Evolutionary conservation across 2,888 invertebrate genomes (phyloP).

Genomic region (Hypselothyrea guttata): DNA sequence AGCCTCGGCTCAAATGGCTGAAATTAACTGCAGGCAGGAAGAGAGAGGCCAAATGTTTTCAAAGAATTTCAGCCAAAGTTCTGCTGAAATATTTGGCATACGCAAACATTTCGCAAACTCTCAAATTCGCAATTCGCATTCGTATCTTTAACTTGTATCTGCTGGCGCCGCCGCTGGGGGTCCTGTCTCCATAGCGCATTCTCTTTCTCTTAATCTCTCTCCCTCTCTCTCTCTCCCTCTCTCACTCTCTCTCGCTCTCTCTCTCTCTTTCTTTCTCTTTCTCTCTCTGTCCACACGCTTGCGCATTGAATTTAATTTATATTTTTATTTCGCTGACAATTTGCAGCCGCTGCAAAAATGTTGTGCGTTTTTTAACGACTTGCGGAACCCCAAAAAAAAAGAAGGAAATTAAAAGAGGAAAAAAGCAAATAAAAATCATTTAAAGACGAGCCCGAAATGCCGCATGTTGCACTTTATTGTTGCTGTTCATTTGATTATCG

Average conservation of each 20-base stretch:
- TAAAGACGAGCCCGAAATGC: slow-evolving; percentile 27
- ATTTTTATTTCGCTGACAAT: slow-evolving; percentile 71
- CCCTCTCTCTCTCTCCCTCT: slow-evolving; percentile 16
- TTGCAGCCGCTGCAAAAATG: slow-evolving; percentile 64
- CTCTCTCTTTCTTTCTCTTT: slow-evolving; percentile 23
- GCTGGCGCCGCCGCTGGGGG: slow-evolving; percentile 76
- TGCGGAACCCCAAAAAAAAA: slow-evolving; percentile 29
- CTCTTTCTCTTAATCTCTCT: slow-evolving; percentile 2
- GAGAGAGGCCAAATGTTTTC: slow-evolving; percentile 12
- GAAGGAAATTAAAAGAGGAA: neutral
- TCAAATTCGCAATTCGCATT: slow-evolving; percentile 42
- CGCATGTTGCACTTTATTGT: slow-evolving; percentile 60
- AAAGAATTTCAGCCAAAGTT: slow-evolving; percentile 66
- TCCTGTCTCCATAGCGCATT: slow-evolving; percentile 53
- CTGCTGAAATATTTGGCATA: slow-evolving; percentile 75
- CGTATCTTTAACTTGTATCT: slow-evolving; percentile 73
- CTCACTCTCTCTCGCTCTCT: slow-evolving; percentile 35
- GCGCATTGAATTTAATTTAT: slow-evolving; percentile 74
- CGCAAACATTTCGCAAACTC: slow-evolving; percentile 46
- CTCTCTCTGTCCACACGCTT: slow-evolving; percentile 53
- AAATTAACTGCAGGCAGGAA: slow-evolving; percentile 42
- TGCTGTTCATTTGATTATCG: slow-evolving; percentile 75
- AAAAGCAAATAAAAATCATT: slow-evolving; percentile 8
- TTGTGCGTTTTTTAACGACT: slow-evolving; percentile 70
- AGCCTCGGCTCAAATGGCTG: slow-evolving; percentile 18